These are phyloP conservation scores for Sebastes fasciatus DNA, from an alignment of 2,113 vertebrate species.

Conservation along the genomic window DNA sequence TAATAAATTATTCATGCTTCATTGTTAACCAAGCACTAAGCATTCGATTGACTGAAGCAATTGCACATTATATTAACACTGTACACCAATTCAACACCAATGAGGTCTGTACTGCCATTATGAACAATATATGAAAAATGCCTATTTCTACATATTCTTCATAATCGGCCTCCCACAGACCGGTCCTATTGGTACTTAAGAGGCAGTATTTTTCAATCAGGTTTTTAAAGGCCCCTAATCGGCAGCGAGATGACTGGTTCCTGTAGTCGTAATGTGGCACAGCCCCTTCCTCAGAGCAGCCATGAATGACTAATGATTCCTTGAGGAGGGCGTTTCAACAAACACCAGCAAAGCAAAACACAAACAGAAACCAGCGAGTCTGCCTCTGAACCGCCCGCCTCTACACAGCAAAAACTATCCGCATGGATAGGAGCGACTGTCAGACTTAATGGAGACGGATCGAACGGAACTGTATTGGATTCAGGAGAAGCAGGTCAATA, in stretches of 20 bases:
- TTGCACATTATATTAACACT: constrained; percentile 29
- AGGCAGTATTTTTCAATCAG: constrained; percentile 31
- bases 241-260: constrained; percentile 38
- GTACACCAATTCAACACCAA: constrained; percentile 19
- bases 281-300: constrained; percentile 64
- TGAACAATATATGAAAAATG: constrained; percentile 7
- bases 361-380: constrained; percentile 51
- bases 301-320: constrained; percentile 79
- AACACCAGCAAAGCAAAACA: constrained; percentile 68
- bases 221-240: constrained; percentile 44
- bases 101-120: background rate
- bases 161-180: constrained; percentile 18
- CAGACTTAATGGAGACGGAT: constrained; percentile 49
- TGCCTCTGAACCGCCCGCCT: constrained; percentile 17
- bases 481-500: constrained; percentile 52
- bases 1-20: constrained; percentile 59
- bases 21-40: constrained; percentile 48
- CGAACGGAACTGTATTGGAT: constrained; percentile 34
- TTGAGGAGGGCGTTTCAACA: constrained; percentile 61
- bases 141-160: constrained; percentile 14
- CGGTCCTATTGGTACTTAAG: constrained; percentile 20
- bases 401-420: constrained; percentile 22
- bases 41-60: constrained; percentile 36
- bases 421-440: constrained; percentile 19
- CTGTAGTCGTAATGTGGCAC: constrained; percentile 55